Evolutionary conservation across 1,140 invertebrate species (phyloP).

Genomic region (Arion vulgaris): DNA sequence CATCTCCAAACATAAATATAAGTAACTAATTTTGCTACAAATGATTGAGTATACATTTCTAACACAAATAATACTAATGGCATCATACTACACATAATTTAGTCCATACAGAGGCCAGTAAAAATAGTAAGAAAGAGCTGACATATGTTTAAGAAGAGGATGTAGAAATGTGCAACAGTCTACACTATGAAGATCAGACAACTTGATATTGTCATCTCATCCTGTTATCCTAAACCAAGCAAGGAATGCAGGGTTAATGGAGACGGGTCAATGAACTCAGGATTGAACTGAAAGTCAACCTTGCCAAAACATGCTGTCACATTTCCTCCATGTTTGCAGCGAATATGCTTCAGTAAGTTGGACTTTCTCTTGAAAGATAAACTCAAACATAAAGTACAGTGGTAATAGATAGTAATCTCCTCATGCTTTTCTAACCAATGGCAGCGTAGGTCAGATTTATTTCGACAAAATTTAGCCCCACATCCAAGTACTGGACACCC

Average conservation of each 20-base stretch:
- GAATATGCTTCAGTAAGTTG: neutral
- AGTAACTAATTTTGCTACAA: no score
- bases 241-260: neutral
- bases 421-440: conserved; percentile 18
- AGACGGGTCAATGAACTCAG: conserved; percentile 11
- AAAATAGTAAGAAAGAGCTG: no score
- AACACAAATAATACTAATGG: no score
- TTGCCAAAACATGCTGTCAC: neutral
- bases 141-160: neutral
- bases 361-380: conserved; percentile 13
- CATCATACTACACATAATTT: no score
- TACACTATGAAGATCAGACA: neutral
- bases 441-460: neutral
- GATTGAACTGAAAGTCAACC: neutral
- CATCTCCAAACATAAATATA: no score
- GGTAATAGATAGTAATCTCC: neutral
- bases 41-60: no score
- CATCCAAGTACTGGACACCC: conserved; percentile 14
- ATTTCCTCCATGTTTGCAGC: neutral
- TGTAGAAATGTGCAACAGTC: neutral
- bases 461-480: neutral
- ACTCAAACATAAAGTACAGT: neutral
- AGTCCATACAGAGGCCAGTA: no score
- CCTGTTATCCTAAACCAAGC: neutral
- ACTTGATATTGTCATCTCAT: no score